Base-by-base conservation (phyloP, 2,113 vertebrate species). In the Halcyon malimbica region DNA sequence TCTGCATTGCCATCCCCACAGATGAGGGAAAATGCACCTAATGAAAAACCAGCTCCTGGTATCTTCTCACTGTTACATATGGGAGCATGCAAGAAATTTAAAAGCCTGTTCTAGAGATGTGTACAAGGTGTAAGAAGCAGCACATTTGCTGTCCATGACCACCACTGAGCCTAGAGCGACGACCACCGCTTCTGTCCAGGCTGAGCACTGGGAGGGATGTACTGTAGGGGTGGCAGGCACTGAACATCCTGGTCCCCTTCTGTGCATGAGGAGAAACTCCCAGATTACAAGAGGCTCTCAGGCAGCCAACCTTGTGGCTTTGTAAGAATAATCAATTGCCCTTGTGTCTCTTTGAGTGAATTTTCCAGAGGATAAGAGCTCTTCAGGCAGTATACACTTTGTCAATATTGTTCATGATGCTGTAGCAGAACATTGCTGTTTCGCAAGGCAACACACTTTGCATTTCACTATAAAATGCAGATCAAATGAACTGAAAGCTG, bases 1-100 rank as follows among this genome's bases (percentile, higher is more conserved):
- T 37, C 53, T 46, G 37, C 17, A 16, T 0, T 77, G 54, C 19
- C 41, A 41, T n/a, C 3, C 3, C 16, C 41, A 67, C 0, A 2
- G 14, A 41, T 31, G 7, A 10, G 14, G 80, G 18, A 83, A 90
- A 88, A 73, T 6, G 46, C 1, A 29, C 24, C 7, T 31, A 33
- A 71, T 10, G 16, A 60, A 70, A 62, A 60, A 57, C 4, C 11
- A 80, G 8, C 8, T 53, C 14, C 35, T 18, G 3, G 1, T 39
- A 29, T 64, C 19, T 63, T 70, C 68, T 57, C 17, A 4, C 29
- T 42, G 29, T 51, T 26, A 60, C 0, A 0, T 39, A 44, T 1
- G 26, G 78, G 5, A 14, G 6, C 11, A 31, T 4, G n/a, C 2
- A 50, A 59, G 21, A 62, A 86, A 63, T 2, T 2, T 1, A 23